Evolutionary conservation across 2,888 invertebrate species (phyloP).

Genomic region (Apodemia zela): DNA sequence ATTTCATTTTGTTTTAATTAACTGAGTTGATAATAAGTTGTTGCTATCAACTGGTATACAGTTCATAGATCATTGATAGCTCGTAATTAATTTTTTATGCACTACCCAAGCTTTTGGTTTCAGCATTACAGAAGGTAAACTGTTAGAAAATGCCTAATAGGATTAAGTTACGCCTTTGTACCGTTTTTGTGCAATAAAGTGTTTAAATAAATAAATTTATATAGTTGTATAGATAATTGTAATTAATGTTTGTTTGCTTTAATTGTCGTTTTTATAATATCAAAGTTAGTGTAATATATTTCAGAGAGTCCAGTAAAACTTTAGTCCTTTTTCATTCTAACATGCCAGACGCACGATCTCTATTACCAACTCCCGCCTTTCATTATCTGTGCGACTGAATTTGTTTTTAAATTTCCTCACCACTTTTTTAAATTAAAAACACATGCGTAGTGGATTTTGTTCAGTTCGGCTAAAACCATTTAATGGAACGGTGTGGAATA

Average conservation of each 20-base stretch:
- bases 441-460: conserved; percentile 38
- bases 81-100: too few relatives aligned
- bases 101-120: too few relatives aligned
- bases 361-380: conserved; percentile 71
- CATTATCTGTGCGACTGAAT: conserved; percentile 71
- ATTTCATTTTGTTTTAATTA: too few relatives aligned
- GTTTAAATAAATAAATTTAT: too few relatives aligned
- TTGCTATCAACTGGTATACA: too few relatives aligned
- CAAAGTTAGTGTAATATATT: neutral
- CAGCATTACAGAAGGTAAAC: too few relatives aligned
- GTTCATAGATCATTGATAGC: too few relatives aligned
- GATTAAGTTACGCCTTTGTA: too few relatives aligned
- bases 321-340: conserved; percentile 72
- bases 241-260: neutral
- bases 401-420: conserved; percentile 64
- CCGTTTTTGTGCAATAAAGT: too few relatives aligned
- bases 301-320: conserved; percentile 45
- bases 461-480: conserved; percentile 40
- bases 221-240: too few relatives aligned
- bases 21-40: too few relatives aligned
- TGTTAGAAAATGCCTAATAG: too few relatives aligned
- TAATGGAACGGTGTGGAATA: conserved; percentile 41
- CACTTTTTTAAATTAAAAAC: conserved; percentile 56
- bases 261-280: neutral
- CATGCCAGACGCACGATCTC: conserved; percentile 72